These are phyloP conservation scores for Gopherus flavomarginatus DNA, from an alignment of 2,113 vertebrate genomes.

Conservation along the genomic window DNA sequence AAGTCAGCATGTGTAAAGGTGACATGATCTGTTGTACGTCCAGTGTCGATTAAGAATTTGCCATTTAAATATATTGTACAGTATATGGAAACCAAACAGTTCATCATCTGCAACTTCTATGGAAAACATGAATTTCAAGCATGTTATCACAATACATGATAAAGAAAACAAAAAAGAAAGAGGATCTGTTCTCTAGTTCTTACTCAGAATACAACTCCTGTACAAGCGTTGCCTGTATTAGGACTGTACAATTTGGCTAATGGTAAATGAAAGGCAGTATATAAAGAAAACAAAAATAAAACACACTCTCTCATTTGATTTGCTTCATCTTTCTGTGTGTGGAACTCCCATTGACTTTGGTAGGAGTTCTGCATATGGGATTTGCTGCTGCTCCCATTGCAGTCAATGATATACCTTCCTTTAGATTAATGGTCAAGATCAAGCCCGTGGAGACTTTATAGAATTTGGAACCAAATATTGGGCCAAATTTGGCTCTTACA, in stretches of 20 bases:
- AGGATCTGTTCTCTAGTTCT: not conserved
- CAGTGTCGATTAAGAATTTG: not conserved
- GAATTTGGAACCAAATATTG: not conserved
- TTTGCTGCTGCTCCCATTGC: no score
- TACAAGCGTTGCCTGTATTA: not conserved
- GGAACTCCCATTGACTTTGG: not conserved
- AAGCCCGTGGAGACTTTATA: not conserved
- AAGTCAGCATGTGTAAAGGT: not conserved
- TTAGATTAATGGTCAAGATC: not conserved
- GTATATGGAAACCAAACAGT: not conserved
- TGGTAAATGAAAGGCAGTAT: not conserved
- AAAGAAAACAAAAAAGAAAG: not conserved
- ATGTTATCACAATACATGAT: not conserved
- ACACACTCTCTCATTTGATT: not conserved
- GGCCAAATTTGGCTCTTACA: not conserved
- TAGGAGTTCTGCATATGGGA: not conserved
- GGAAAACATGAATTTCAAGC: not conserved
- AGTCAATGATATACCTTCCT: not conserved
- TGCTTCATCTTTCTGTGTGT: not conserved
- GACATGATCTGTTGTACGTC: not conserved
- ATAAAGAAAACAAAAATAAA: not conserved
- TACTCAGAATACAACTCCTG: not conserved
- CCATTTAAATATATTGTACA: not conserved
- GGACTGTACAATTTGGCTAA: not conserved
- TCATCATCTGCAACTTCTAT: not conserved